A percentile compares a stretch with the other conserved stretches of the same genome.
phyloP scores from a whole-genome alignment of 1,140 invertebrate species.

The Octopus sinensis region DNA sequence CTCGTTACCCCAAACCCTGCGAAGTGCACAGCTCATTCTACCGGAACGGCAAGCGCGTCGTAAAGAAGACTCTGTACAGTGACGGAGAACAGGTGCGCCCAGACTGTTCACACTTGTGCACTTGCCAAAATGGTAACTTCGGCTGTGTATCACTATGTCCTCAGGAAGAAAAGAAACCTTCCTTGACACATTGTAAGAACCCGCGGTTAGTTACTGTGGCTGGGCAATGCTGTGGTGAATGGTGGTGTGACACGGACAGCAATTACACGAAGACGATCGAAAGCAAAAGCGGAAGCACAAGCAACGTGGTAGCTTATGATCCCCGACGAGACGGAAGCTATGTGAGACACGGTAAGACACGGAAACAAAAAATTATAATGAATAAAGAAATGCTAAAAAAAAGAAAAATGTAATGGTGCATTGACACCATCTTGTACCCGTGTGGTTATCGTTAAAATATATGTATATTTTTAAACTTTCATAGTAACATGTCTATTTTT shows the following conservation, averaged over 20 bases:
- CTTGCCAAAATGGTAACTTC: slow-evolving; percentile 69
- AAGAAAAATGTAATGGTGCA: too few species aligned
- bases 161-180: slow-evolving; percentile 68
- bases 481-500: too few species aligned
- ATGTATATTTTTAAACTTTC: too few species aligned
- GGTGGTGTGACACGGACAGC: slow-evolving; percentile 62
- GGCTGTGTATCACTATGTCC: slow-evolving; percentile 72
- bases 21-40: slow-evolving; percentile 32
- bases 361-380: too few species aligned
- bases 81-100: slow-evolving; percentile 68
- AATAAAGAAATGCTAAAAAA: too few species aligned
- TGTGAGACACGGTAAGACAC: background rate
- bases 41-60: slow-evolving; percentile 49
- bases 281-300: slow-evolving; percentile 15
- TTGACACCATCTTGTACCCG: too few species aligned
- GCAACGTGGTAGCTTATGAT: slow-evolving; percentile 21
- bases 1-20: background rate
- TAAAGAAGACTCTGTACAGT: slow-evolving; percentile 64
- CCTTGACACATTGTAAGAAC: slow-evolving; percentile 58
- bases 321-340: slow-evolving; percentile 3
- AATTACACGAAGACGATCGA: slow-evolving; percentile 23
- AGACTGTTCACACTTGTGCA: slow-evolving; percentile 69
- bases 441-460: too few species aligned
- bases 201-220: slow-evolving; percentile 68
- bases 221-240: slow-evolving; percentile 71